These are phyloP conservation scores for Drosophila flavopinicola DNA, from an alignment of 2,888 invertebrate species.

Conservation along the genomic window DNA sequence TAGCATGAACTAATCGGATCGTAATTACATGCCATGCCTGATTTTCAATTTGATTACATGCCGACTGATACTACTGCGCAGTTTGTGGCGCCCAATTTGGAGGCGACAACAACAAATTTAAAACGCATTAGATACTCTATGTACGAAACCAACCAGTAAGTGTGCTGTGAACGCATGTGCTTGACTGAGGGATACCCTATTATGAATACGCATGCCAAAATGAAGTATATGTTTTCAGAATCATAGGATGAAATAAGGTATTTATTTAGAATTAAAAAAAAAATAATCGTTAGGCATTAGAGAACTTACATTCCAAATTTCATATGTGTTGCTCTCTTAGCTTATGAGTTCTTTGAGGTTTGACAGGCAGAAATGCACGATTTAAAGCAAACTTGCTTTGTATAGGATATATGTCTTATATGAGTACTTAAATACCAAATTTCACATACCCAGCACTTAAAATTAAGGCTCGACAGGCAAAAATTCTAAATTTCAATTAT, in stretches of 20 bases:
- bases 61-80: conserved; percentile 40
- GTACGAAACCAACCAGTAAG: not conserved
- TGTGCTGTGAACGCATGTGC: not conserved
- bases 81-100: conserved; percentile 35
- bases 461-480: too few relatives aligned
- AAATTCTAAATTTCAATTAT: too few relatives aligned
- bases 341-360: not conserved
- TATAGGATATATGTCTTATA: not conserved
- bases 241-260: too few relatives aligned
- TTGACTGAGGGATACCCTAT: conserved; percentile 18
- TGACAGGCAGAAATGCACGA: not conserved
- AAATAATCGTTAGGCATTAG: too few relatives aligned
- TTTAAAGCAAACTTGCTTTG: not conserved
- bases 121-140: conserved; percentile 29
- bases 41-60: conserved; percentile 27
- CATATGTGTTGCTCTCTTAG: not conserved
- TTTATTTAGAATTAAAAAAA: too few relatives aligned
- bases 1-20: conserved; percentile 60
- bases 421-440: not conserved
- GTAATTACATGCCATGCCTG: conserved; percentile 36
- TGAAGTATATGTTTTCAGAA: not conserved
- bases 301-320: not conserved
- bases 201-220: not conserved
- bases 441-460: not conserved
- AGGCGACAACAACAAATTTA: conserved; percentile 25